Percentiles rank a stretch among this genome's conserved stretches.
Conservation (phyloP, 1,140 invertebrate species). For the Drosophila pandora region DNA sequence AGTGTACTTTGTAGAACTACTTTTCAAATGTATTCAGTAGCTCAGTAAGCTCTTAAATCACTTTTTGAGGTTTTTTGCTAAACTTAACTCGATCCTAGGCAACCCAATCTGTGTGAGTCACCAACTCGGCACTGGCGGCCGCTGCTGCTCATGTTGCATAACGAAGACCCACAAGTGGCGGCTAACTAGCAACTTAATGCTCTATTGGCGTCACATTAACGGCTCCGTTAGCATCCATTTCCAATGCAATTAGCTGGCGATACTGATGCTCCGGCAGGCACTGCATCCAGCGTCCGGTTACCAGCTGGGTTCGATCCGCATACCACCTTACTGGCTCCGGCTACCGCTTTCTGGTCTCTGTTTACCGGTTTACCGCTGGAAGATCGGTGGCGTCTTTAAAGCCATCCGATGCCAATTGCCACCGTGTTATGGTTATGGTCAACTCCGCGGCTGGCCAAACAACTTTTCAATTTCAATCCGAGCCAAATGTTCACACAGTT, state of each 20-base stretch:
- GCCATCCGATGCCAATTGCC: constrained; percentile 52
- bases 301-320: constrained; percentile 60
- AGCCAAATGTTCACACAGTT: constrained; percentile 71
- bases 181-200: constrained; percentile 65
- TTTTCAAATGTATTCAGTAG: neutral
- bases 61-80: neutral
- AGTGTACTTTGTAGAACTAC: neutral
- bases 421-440: constrained; percentile 78
- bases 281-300: constrained; percentile 62
- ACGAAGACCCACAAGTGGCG: constrained; percentile 55
- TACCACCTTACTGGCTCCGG: constrained; percentile 21
- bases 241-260: constrained; percentile 60
- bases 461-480: constrained; percentile 68
- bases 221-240: constrained; percentile 63
- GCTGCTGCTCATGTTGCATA: constrained; percentile 58
- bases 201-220: constrained; percentile 57
- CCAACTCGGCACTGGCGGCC: constrained; percentile 25
- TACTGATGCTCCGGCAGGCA: constrained; percentile 31
- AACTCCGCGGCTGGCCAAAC: constrained; percentile 68
- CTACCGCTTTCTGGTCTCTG: constrained; percentile 17
- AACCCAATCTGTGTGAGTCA: constrained; percentile 26
- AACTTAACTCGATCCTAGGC: neutral
- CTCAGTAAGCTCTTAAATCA: neutral
- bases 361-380: constrained; percentile 48
- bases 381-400: constrained; percentile 27